phyloP scores from a whole-genome alignment of 2,113 vertebrate genomes.

The Setophaga petechia region DNA sequence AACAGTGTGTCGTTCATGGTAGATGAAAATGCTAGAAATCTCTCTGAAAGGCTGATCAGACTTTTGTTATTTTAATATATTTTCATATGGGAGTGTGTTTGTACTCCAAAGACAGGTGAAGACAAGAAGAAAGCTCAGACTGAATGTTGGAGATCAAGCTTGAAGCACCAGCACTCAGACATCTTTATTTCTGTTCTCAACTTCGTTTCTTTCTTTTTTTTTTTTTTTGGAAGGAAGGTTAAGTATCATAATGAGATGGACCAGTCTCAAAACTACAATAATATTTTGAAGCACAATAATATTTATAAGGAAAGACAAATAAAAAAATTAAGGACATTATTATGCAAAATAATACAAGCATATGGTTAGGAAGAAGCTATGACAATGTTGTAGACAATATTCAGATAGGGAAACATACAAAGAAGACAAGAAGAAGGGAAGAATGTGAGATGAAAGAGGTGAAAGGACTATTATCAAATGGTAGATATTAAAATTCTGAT shows the following conservation, averaged over 20 bases:
- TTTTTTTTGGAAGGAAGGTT: background rate
- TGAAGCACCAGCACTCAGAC: background rate
- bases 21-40: background rate
- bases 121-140: background rate
- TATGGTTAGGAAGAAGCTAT: background rate
- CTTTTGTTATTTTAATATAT: background rate
- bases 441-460: background rate
- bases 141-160: background rate
- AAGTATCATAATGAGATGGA: background rate
- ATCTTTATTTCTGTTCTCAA: background rate
- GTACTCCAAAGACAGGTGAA: background rate
- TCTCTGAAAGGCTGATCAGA: background rate
- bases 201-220: background rate
- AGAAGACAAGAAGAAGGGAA: background rate
- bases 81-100: background rate
- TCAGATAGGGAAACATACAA: background rate
- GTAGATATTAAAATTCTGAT: background rate
- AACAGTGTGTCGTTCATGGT: background rate
- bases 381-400: background rate
- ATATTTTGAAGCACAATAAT: background rate
- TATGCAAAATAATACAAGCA: background rate
- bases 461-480: background rate
- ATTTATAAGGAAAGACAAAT: background rate
- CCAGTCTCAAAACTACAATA: background rate
- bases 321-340: background rate